These are phyloP conservation scores for Corbicula japonica DNA, from an alignment of 2,888 invertebrate genomes.

Conservation along the genomic window DNA sequence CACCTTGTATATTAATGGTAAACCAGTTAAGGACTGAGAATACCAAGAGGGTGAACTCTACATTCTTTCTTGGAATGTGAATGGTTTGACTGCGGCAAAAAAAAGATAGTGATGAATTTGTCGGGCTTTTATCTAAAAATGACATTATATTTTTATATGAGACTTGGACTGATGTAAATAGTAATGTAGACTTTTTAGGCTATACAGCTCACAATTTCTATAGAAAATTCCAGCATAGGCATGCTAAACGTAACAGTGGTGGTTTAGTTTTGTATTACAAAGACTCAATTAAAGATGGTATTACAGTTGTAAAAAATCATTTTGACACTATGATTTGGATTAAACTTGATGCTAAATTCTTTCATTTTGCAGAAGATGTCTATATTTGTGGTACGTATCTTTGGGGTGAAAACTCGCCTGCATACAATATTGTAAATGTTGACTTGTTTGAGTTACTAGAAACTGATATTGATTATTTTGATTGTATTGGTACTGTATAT, in stretches of 20 bases:
- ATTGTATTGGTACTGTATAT: constrained; percentile 28
- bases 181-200: constrained; percentile 7
- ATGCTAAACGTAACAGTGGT: constrained; percentile 22
- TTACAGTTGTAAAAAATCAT: constrained; percentile 19
- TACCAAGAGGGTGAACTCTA: too few relatives aligned
- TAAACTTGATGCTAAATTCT: constrained; percentile 9
- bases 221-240: constrained; percentile 14
- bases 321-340: constrained; percentile 20
- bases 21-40: too few relatives aligned
- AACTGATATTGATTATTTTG: constrained; percentile 27
- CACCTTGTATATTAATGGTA: too few relatives aligned
- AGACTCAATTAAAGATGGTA: not conserved
- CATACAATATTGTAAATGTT: constrained; percentile 28
- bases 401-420: too few relatives aligned
- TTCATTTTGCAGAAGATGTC: not conserved
- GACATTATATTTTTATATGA: constrained; percentile 33
- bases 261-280: constrained; percentile 28
- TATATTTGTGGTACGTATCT: constrained; percentile 37
- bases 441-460: constrained; percentile 44
- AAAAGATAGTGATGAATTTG: too few relatives aligned
- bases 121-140: too few relatives aligned
- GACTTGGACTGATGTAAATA: constrained; percentile 7
- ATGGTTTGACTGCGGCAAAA: too few relatives aligned
- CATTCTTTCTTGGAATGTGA: too few relatives aligned
- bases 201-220: constrained; percentile 16